These are phyloP conservation scores for Hirudinaria manillensis DNA, from an alignment of 2,888 invertebrate species.

Conservation along the genomic window DNA sequence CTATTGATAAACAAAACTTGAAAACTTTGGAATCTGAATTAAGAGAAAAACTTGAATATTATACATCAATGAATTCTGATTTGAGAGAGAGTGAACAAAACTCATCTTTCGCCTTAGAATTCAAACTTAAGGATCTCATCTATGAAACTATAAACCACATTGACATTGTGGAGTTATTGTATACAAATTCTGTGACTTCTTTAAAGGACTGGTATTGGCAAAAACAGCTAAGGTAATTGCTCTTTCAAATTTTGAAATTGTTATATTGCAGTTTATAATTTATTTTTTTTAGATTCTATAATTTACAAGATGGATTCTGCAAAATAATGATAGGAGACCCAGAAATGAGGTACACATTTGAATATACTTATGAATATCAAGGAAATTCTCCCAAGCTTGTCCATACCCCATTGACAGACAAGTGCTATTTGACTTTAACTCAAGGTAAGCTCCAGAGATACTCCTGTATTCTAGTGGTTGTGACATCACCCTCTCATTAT, in stretches of 20 bases:
- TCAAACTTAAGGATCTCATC: slow-evolving; percentile 84
- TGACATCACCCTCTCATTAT: not conserved
- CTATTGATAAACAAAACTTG: slow-evolving; percentile 63
- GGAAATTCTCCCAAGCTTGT: slow-evolving; percentile 93
- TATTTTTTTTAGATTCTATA: slow-evolving; percentile 18
- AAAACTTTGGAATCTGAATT: slow-evolving; percentile 50
- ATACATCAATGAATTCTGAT: slow-evolving; percentile 45
- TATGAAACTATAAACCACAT: slow-evolving; percentile 88
- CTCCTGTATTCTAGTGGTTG: too few relatives aligned
- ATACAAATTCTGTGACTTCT: slow-evolving; percentile 63
- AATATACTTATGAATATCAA: slow-evolving; percentile 94
- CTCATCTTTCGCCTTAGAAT: slow-evolving; percentile 57
- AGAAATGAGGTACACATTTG: slow-evolving; percentile 62
- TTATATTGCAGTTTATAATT: not conserved
- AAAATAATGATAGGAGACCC: slow-evolving; percentile 84
- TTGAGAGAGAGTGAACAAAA: slow-evolving; percentile 16
- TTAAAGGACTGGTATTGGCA: slow-evolving; percentile 85
- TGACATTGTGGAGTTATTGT: slow-evolving; percentile 71
- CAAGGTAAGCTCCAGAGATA: slow-evolving; percentile 59
- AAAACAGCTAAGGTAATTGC: slow-evolving; percentile 72
- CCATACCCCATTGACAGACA: slow-evolving; percentile 88
- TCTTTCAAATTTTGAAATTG: not conserved
- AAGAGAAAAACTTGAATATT: slow-evolving; percentile 54
- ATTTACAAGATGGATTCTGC: slow-evolving; percentile 51
- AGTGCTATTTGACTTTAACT: slow-evolving; percentile 91